Base-by-base conservation (phyloP, 2,113 vertebrate genomes). In the Podarcis muralis region DNA sequence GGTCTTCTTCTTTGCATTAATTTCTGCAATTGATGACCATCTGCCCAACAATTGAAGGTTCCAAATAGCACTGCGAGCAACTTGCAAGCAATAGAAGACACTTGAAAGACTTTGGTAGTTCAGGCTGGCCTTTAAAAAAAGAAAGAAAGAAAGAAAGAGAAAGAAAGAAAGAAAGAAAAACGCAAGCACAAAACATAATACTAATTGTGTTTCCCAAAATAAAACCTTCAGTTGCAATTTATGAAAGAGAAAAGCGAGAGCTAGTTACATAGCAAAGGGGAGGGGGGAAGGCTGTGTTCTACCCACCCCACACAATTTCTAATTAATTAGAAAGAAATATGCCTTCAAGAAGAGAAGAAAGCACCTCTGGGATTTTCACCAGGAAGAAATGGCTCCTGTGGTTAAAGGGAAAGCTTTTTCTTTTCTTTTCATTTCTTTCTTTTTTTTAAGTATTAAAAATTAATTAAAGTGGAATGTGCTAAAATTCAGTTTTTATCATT, bases 311-410 rank as follows among this genome's bases (percentile, higher is more conserved):
- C 20, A 59, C 88, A 90, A 87, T 92, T 93, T 95, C 95, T 95
- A 93, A 97, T 97, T 97, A 97, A 97, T 96, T 95, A 95, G 93
- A 95, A 87, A 91, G 91, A 95, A 93, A 86, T 74, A 79, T 90
- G 94, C 95, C 96, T 96, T 95, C 93, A 93, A 96, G 96, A 95
- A 95, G 88, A 95, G 92, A 92, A 83, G 91, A 78, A 95, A 90
- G 59, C 84, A 89, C 95, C 92, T 96, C 90, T 85, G 96, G 93
- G 97, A 95, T 90, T 93, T 96, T 94, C 90, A 93, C 93, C 93
- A 95, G 96, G 95, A 97, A 96, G 96, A 94, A 92, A 75, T 93
- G 86, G 92, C 94, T 94, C 95, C 94, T 90, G 89, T 86, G 85
- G 92, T 95, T 92, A 89, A 95, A 93, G 95, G 92, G 91, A 94